A percentile compares a stretch with the other conserved stretches of the same genome.
Conservation (phyloP, 2,888 invertebrate species). For the Gastracanthus pulcherrimus region DNA sequence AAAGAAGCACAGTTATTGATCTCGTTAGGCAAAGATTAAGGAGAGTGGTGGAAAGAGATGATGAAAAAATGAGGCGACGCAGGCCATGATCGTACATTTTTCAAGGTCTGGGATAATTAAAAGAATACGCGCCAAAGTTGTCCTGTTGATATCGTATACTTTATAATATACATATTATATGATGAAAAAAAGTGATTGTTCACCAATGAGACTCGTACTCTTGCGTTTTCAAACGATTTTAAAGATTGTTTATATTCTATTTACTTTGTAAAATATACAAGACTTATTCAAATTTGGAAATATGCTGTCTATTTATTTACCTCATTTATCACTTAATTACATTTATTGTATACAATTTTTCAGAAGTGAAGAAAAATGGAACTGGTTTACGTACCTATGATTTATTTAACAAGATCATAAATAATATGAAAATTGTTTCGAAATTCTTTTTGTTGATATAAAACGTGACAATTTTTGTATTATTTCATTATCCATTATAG, state of each 20-base stretch:
- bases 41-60: conserved; percentile 38
- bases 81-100: conserved; percentile 61
- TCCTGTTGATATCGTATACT: conserved; percentile 75
- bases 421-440: too few species aligned
- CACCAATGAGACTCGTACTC: conserved; percentile 72
- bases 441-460: too few species aligned
- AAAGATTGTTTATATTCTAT: conserved; percentile 76
- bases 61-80: conserved; percentile 53
- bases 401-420: too few species aligned
- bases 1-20: conserved; percentile 43
- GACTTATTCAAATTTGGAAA: conserved; percentile 66
- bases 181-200: conserved; percentile 65
- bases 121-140: conserved; percentile 63
- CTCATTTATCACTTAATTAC: too few species aligned
- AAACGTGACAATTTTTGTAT: too few species aligned
- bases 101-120: conserved; percentile 61
- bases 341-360: too few species aligned
- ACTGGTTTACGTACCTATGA: too few species aligned
- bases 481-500: too few species aligned
- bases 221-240: conserved; percentile 75
- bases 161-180: conserved; percentile 65
- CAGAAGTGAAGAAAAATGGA: too few species aligned
- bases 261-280: conserved; percentile 77
- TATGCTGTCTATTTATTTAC: not conserved
- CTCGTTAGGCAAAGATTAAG: conserved; percentile 47